Evolutionary conservation across 2,113 vertebrate species (phyloP), one percentile per base, ranked within the genome.

Genomic region (Tretioscincus oriximinensis): DNA sequence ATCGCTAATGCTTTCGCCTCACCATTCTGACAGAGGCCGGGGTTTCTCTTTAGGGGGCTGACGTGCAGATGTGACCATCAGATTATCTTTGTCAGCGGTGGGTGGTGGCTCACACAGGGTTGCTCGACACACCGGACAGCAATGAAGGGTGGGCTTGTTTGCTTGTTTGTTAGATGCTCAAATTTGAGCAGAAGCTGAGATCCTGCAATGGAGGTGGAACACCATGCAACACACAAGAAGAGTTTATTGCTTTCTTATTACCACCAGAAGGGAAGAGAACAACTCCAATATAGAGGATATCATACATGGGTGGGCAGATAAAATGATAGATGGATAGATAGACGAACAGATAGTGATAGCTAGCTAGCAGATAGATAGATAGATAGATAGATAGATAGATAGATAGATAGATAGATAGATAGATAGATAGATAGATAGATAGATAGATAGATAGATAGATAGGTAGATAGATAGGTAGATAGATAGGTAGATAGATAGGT

Each of bases 1-100:
- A 93, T 92, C 93, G 91, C 95, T 95, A 96, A 96, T 95, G 95
- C 92, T 93, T 93, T 95, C 85, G 90, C 87, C 92, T 95, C 94
- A 94, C 90, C 89, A 93, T 91, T 93, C 61, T 93, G 92, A 90
- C 91, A 90, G 91, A 88, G 89, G 90, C 88, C 6, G 88, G 73
- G 92, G 91, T 86, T 88, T 91, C 93, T 91, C 90, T 93, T 90
- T 92, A 74, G 74, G 93, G 92, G 81, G 81, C 90, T 91, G 94
- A 93, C 85, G 61, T 73, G 90, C 94, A 95, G 95, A 95, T 93
- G 94, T 94, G 95, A 91, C 91, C 84, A 88, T 91, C 91, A 85
- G 93, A 90, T 88, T 80, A 85, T 81, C 83, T 88, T 83, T 93
- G 93, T 93, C 94, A 87, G 73, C 54, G 91, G 88, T 76, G 91